A percentile compares a stretch with the other conserved stretches of the same genome.
Evolutionary conservation across 2,888 invertebrate genomes (phyloP).

Genomic region (Parnassius apollo): DNA sequence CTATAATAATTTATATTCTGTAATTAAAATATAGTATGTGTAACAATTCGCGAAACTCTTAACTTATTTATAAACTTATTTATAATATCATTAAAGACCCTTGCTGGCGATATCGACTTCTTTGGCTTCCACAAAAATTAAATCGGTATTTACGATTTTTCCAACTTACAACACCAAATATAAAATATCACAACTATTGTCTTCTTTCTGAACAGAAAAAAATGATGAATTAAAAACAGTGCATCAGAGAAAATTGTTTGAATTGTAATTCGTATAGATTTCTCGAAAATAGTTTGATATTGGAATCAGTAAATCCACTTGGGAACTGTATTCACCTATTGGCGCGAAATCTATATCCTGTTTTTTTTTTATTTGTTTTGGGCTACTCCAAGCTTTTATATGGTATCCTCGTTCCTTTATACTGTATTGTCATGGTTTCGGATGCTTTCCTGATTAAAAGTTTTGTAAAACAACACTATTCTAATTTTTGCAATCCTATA

Average conservation of each 20-base stretch:
- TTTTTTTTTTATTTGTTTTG: background rate
- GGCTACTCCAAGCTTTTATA: conserved; percentile 8
- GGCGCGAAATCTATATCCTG: conserved; percentile 5
- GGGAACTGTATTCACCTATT: background rate
- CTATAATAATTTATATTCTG: too few relatives aligned
- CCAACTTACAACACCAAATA: background rate
- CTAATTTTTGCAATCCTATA: background rate
- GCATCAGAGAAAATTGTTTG: background rate
- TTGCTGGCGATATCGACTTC: background rate
- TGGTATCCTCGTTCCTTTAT: background rate
- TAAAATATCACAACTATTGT: conserved; percentile 5
- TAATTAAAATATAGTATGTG: too few relatives aligned
- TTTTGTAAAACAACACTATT: background rate
- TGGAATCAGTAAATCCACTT: background rate
- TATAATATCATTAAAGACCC: too few relatives aligned
- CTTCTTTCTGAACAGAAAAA: background rate
- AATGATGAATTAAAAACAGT: background rate
- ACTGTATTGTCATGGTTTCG: conserved; percentile 1
- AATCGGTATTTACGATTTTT: background rate
- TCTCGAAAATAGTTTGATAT: background rate
- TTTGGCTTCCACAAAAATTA: background rate
- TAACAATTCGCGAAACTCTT: too few relatives aligned
- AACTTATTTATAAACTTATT: too few relatives aligned
- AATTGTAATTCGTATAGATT: background rate
- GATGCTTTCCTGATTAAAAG: background rate